Evolutionary conservation across 2,888 invertebrate genomes (phyloP).

Genomic region (Papilio elwesi): DNA sequence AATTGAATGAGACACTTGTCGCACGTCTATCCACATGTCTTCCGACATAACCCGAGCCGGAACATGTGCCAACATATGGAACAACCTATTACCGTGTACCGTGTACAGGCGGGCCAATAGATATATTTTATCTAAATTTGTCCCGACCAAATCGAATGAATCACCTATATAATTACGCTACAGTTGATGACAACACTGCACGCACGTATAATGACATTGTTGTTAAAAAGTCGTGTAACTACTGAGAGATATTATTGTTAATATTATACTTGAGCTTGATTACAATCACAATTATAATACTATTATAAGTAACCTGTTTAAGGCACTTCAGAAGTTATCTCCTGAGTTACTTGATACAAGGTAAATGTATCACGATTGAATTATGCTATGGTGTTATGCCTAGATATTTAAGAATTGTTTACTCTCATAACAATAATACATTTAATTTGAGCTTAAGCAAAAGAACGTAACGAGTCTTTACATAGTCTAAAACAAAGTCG

Average conservation of each 20-base stretch:
- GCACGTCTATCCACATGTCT: neutral
- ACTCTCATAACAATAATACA: no score
- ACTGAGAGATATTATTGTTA: neutral
- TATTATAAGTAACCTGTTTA: neutral
- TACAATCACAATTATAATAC: constrained; percentile 2
- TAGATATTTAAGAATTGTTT: no score
- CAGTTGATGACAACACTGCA: constrained; percentile 10
- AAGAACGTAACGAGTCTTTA: no score
- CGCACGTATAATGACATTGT: constrained; percentile 11
- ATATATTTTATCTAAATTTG: constrained; percentile 18
- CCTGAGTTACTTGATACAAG: neutral
- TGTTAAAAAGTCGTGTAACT: neutral
- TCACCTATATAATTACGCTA: constrained; percentile 27
- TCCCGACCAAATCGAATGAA: constrained; percentile 17
- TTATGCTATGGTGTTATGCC: no score
- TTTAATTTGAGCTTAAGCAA: no score
- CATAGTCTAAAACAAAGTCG: no score
- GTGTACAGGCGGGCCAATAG: constrained; percentile 4
- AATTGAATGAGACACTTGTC: constrained; percentile 15
- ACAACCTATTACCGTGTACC: neutral
- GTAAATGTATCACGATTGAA: neutral
- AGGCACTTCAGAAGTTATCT: neutral
- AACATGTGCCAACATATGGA: constrained; percentile 6
- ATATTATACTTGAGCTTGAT: neutral
- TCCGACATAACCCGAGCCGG: neutral